Evolutionary conservation across 2,797 vertebrate species (phyloP).

Genomic region (Lemur catta): DNA sequence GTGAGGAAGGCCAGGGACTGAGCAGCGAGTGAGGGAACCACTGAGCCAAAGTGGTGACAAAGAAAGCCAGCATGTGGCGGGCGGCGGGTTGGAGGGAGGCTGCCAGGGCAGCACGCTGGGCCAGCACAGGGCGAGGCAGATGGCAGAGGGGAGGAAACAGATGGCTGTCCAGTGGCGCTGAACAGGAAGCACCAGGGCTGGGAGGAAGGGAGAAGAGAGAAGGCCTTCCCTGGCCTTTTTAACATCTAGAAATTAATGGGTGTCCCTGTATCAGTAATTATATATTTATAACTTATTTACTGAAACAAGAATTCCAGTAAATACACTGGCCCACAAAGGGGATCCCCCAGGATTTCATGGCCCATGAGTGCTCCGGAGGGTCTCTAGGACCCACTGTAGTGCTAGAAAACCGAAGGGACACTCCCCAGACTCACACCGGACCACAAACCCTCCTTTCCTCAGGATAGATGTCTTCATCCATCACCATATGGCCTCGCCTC

Average conservation of each 20-base stretch:
- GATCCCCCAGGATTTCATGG: background rate
- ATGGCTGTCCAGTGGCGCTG: background rate
- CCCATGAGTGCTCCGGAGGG: background rate
- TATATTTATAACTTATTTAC: too few species aligned
- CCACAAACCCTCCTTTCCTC: background rate
- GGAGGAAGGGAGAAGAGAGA: background rate
- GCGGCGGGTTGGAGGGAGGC: conserved; percentile 25
- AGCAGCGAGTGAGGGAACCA: background rate
- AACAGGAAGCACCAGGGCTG: conserved; percentile 12
- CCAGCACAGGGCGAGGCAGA: background rate
- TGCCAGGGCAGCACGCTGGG: background rate
- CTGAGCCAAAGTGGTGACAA: conserved; percentile 4
- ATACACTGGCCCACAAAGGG: background rate
- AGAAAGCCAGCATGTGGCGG: background rate
- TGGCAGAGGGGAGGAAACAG: conserved; percentile 65
- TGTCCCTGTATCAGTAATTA: too few species aligned
- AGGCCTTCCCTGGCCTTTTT: background rate
- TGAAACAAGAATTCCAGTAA: background rate
- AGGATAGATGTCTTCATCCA: background rate
- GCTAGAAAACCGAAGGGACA: too few species aligned
- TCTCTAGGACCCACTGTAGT: background rate
- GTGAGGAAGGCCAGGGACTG: background rate
- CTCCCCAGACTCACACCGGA: background rate
- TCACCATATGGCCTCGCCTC: background rate
- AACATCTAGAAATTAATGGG: too few species aligned